A percentile compares a stretch with the other conserved stretches of the same genome.
These are phyloP conservation scores for Dryoscopus gambensis DNA, from an alignment of 2,113 vertebrate species.

Conservation along the genomic window DNA sequence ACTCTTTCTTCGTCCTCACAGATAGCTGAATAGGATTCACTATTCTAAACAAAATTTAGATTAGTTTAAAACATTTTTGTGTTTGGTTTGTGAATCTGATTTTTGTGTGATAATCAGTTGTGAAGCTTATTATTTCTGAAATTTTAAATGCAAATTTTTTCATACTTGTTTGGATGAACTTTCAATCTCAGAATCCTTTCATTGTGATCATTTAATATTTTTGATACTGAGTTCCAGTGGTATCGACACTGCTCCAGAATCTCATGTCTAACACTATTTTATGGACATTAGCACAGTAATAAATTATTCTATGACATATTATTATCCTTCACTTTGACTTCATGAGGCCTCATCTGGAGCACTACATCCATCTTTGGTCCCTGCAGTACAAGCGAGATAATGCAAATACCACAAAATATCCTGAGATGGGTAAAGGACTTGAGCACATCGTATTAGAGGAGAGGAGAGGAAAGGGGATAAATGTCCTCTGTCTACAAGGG, in stretches of 20 bases:
- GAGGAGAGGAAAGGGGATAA: neutral
- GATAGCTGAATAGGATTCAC: neutral
- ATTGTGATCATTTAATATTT: neutral
- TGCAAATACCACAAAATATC: neutral
- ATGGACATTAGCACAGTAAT: neutral
- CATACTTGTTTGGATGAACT: neutral
- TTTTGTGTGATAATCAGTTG: too few species aligned
- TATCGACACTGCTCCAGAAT: neutral
- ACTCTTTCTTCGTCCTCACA: neutral
- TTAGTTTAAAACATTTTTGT: neutral
- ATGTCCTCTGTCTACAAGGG: neutral
- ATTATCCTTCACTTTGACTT: neutral
- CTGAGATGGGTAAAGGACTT: neutral
- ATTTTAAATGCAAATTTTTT: neutral
- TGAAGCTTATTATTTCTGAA: neutral
- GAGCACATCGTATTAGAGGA: neutral
- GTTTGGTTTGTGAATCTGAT: neutral
- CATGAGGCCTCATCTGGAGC: neutral
- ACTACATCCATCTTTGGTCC: neutral
- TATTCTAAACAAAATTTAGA: neutral
- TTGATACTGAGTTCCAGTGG: neutral
- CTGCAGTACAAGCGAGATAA: neutral
- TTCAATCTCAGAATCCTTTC: neutral
- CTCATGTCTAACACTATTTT: neutral
- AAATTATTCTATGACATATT: neutral